Evolutionary conservation across 2,797 vertebrate species (phyloP).

Genomic region (Stomatorhinus walkeri): DNA sequence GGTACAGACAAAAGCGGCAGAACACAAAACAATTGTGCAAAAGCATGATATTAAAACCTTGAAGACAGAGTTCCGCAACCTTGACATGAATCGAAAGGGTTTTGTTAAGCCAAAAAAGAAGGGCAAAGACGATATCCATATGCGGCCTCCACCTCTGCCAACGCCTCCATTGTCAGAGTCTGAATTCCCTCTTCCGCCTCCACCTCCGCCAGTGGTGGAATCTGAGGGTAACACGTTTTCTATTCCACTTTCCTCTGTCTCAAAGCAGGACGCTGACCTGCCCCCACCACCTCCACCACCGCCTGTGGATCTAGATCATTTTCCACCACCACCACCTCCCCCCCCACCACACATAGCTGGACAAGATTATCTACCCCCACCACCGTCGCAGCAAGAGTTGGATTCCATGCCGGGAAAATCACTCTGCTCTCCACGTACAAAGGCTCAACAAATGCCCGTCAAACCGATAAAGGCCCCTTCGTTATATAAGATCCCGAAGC

Average conservation of each 20-base stretch:
- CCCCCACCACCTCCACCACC: constrained; percentile 67
- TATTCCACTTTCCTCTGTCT: constrained; percentile 44
- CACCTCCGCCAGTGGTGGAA: constrained; percentile 65
- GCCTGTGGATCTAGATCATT: constrained; percentile 55
- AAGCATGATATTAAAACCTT: constrained; percentile 44
- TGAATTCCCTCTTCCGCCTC: constrained; percentile 73
- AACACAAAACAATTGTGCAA: constrained; percentile 46
- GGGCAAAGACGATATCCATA: constrained; percentile 60
- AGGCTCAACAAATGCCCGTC: constrained; percentile 39
- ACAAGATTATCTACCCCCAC: constrained; percentile 56
- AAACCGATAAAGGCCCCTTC: constrained; percentile 48
- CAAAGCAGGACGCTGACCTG: constrained; percentile 63
- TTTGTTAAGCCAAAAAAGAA: constrained; percentile 48
- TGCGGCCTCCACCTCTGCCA: constrained; percentile 66
- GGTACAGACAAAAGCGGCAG: constrained; percentile 49
- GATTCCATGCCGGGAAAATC: constrained; percentile 45
- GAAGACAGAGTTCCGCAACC: constrained; percentile 43
- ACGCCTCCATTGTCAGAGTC: constrained; percentile 66
- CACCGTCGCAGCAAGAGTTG: constrained; percentile 66
- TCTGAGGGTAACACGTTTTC: constrained; percentile 44
- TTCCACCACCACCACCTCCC: constrained; percentile 50
- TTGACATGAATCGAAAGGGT: constrained; percentile 49
- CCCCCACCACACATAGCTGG: constrained; percentile 31
- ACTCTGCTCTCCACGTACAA: constrained; percentile 37
- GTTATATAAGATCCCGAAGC: constrained; percentile 64